Conservation (phyloP, 1,140 invertebrate genomes). For the Rhagoletis zephyria region DNA sequence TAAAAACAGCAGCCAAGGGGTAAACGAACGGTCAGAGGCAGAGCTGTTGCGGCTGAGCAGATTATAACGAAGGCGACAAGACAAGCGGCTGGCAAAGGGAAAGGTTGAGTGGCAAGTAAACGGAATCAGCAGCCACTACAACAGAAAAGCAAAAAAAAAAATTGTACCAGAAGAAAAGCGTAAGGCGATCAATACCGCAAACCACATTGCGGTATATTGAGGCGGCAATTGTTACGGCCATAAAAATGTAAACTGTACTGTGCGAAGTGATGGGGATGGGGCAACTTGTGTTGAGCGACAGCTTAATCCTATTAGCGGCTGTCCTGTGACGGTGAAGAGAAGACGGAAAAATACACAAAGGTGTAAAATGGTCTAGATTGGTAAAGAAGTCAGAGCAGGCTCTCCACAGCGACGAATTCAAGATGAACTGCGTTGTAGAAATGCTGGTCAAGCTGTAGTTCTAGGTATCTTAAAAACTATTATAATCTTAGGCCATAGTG, state of each 20-base stretch:
- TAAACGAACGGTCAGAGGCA: not conserved
- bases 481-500: too few relatives aligned
- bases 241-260: not conserved
- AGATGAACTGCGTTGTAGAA: too few relatives aligned
- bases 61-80: not conserved
- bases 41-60: not conserved
- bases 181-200: slow-evolving; percentile 6
- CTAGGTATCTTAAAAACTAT: too few relatives aligned
- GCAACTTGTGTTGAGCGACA: not conserved
- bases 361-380: not conserved
- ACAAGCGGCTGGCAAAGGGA: too few relatives aligned
- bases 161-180: not conserved
- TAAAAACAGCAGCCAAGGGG: not conserved
- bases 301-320: not conserved
- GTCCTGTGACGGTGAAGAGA: not conserved
- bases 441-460: too few relatives aligned
- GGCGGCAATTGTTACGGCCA: not conserved
- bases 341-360: not conserved
- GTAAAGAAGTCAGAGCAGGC: too few relatives aligned
- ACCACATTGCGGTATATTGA: not conserved
- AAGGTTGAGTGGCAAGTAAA: not conserved
- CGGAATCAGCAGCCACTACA: not conserved
- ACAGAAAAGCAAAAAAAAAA: not conserved
- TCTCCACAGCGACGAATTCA: too few relatives aligned
- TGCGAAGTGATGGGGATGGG: not conserved